Conservation (phyloP, 2,888 invertebrate species). For the Mesopsocus fuscifrons region DNA sequence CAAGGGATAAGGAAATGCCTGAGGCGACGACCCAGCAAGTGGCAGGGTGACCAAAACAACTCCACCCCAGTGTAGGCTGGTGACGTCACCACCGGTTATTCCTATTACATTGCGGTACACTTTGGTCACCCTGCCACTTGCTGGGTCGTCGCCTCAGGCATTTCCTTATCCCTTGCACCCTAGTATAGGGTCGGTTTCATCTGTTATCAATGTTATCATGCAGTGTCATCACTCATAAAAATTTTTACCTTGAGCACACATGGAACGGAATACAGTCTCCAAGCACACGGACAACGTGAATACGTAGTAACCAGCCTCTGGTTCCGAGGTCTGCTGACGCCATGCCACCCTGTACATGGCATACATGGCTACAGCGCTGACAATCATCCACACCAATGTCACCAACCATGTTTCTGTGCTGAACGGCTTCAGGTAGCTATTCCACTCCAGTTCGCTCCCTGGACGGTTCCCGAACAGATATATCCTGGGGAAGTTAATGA, state of each 20-base stretch:
- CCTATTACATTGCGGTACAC: too few species aligned
- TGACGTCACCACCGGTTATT: too few species aligned
- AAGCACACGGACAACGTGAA: not conserved
- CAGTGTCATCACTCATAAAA: too few species aligned
- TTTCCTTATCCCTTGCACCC: too few species aligned
- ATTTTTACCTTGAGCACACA: conserved; percentile 5
- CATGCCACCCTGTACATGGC: conserved; percentile 1
- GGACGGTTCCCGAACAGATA: conserved; percentile 1
- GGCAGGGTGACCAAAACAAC: too few species aligned
- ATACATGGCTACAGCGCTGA: not conserved
- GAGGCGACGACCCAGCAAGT: too few species aligned
- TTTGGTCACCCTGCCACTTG: too few species aligned
- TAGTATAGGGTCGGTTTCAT: too few species aligned
- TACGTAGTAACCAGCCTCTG: not conserved
- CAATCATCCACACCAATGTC: conserved; percentile 3
- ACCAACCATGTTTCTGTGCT: conserved; percentile 3
- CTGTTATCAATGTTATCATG: too few species aligned
- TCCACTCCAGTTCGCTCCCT: conserved; percentile 7
- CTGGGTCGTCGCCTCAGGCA: too few species aligned
- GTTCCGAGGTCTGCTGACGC: not conserved
- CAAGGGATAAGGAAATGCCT: too few species aligned
- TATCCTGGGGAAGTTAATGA: not conserved
- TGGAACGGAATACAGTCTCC: not conserved
- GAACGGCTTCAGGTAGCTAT: conserved; percentile 6
- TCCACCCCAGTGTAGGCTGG: too few species aligned